Percentiles rank a stretch among this genome's conserved stretches.
phyloP scores from a whole-genome alignment of 2,797 vertebrate species.

The Anguilla pacifica region DNA sequence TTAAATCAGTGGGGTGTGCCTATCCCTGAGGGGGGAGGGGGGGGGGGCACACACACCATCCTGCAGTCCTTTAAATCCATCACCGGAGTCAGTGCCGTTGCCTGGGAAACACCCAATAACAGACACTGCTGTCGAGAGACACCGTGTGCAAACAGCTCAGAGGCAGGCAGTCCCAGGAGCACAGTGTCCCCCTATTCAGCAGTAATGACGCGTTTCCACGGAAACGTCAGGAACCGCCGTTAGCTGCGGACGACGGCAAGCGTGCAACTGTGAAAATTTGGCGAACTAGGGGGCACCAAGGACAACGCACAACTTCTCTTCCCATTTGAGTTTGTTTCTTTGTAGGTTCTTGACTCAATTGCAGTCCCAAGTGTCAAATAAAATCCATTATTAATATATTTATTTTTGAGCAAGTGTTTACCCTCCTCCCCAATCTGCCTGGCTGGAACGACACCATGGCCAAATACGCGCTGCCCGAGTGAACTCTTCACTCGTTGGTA shows the following conservation, averaged over 20 bases:
- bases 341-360: neutral
- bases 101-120: constrained; percentile 2
- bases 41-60: neutral
- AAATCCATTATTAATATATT: too few relatives aligned
- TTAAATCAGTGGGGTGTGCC: neutral
- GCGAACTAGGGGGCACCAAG: neutral
- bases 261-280: neutral
- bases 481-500: neutral
- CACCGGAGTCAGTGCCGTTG: neutral
- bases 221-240: neutral
- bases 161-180: neutral
- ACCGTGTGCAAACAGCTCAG: neutral
- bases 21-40: neutral
- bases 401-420: too few relatives aligned
- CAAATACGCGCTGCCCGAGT: neutral
- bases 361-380: neutral
- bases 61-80: neutral
- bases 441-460: neutral
- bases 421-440: neutral
- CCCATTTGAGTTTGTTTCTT: neutral
- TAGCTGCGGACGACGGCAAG: neutral
- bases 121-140: neutral
- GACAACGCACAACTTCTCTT: neutral
- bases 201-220: neutral
- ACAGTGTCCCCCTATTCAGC: neutral